phyloP scores from a whole-genome alignment of 2,797 vertebrate genomes.

The Melanotaenia trifasciata region DNA sequence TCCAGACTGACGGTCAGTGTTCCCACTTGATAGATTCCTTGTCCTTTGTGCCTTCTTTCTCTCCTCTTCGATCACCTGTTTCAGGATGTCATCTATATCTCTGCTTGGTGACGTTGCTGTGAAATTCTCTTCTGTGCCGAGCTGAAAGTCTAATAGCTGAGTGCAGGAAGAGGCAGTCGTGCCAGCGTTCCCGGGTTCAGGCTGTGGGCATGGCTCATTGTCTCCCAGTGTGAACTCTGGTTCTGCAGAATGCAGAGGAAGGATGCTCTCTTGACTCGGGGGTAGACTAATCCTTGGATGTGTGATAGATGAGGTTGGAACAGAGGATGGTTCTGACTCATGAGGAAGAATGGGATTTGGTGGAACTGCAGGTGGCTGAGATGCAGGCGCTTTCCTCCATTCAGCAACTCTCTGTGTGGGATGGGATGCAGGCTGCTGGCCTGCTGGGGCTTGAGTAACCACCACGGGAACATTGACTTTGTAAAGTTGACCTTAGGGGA shows the following conservation, averaged over 20 bases:
- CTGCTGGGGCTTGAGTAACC: conserved; percentile 88
- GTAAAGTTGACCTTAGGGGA: conserved; percentile 89
- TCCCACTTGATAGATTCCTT: conserved; percentile 41
- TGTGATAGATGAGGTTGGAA: conserved; percentile 38
- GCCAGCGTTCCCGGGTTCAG: conserved; percentile 62
- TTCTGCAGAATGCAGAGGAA: conserved; percentile 45
- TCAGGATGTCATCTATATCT: conserved; percentile 76
- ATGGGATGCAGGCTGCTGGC: conserved; percentile 76
- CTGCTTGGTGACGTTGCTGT: conserved; percentile 34
- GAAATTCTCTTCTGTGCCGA: conserved; percentile 43
- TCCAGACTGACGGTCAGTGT: conserved; percentile 50
- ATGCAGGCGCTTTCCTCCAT: conserved; percentile 64
- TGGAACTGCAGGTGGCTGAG: conserved; percentile 45
- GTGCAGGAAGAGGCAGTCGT: conserved; percentile 48
- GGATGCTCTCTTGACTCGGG: conserved; percentile 25
- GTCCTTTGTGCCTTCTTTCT: conserved; percentile 55
- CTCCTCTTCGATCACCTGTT: conserved; percentile 75
- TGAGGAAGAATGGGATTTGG: conserved; percentile 45
- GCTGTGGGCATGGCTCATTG: conserved; percentile 74
- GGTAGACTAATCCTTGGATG: conserved; percentile 22
- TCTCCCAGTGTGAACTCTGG: conserved; percentile 61
- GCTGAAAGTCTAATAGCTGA: conserved; percentile 66
- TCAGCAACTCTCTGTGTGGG: conserved; percentile 78
- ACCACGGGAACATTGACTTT: conserved; percentile 94
- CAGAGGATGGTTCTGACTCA: conserved; percentile 48